Percentiles rank a stretch among this genome's conserved stretches.
Conservation (phyloP, 2,888 invertebrate species). For the Lasioglossum marginatum region DNA sequence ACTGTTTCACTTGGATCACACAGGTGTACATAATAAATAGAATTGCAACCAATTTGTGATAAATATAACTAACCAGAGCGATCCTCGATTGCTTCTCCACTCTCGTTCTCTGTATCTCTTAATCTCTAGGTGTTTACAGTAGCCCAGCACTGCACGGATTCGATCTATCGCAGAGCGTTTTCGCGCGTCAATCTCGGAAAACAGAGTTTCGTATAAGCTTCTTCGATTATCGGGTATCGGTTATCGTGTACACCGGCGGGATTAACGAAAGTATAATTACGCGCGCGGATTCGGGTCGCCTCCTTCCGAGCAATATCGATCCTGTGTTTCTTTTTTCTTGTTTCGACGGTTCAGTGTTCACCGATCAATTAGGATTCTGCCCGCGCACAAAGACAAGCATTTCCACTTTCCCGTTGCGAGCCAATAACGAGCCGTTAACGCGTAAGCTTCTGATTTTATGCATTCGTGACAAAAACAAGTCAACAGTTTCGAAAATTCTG, state of each 20-base stretch:
- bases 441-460: too few species aligned
- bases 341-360: neutral
- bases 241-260: neutral
- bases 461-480: neutral
- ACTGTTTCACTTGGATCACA: neutral
- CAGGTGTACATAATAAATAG: constrained; percentile 1
- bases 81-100: neutral
- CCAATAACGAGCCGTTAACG: neutral
- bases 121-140: constrained; percentile 48
- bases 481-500: too few species aligned
- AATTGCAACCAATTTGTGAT: neutral
- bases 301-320: constrained; percentile 38
- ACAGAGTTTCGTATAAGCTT: neutral
- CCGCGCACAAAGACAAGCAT: neutral
- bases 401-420: neutral
- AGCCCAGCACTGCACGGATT: constrained; percentile 37
- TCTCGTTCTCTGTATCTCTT: neutral
- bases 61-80: neutral
- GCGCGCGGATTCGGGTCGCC: neutral
- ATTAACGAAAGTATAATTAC: constrained; percentile 8
- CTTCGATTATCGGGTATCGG: neutral
- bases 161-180: neutral
- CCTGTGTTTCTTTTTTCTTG: neutral
- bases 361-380: neutral
- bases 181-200: neutral